Evolutionary conservation across 1,140 invertebrate species (phyloP), one percentile per base, ranked within the genome.

Genomic region (Trichomalopsis sarcophagae): DNA sequence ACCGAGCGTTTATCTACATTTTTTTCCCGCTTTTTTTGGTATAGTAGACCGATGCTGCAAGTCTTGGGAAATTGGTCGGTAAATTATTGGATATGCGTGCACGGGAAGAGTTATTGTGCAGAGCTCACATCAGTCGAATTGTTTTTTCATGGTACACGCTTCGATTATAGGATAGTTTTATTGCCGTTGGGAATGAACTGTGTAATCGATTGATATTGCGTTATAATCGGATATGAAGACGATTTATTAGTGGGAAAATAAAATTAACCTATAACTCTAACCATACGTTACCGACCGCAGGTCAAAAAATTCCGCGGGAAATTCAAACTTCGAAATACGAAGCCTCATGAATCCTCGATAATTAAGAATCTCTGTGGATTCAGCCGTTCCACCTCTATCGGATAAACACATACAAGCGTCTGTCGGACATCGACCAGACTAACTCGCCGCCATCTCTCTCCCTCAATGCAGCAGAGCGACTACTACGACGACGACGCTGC

Each of bases 281-380:
- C 55, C 5, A 27, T 27, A 7, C 55, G 17, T 62, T 62, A 62
- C 17, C 55, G 6, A 21, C 21, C 17, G 21, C 17, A 21, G 55
- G 21, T 62, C 17, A 62, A 62, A 21, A 21, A 62, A 62, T 4
- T 7, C 0, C 55, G 55, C 6, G 5, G 2, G 55, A 62, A 62
- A 62, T 62, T 62, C 47, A 17, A 50, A 50, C 47, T 50, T 10
- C 13, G 13, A 50, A 17, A 50, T 13, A 17, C 5, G 5, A n/a
- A 62, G 4, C 5, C 6, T 76, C 36, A 44, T 77, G 78, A 89
- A 90, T 90, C 87, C 88, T 91, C 89, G 89, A 87, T 90, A 91
- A 91, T 91, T 91, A 90, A 91, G 90, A 89, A 90, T 89, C 27
- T 71, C 27, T 4, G 23, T n/a, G 3, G 1, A 30, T 7, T 71